These are phyloP conservation scores for Carabus problematicus DNA, from an alignment of 2,888 invertebrate genomes.

Conservation along the genomic window DNA sequence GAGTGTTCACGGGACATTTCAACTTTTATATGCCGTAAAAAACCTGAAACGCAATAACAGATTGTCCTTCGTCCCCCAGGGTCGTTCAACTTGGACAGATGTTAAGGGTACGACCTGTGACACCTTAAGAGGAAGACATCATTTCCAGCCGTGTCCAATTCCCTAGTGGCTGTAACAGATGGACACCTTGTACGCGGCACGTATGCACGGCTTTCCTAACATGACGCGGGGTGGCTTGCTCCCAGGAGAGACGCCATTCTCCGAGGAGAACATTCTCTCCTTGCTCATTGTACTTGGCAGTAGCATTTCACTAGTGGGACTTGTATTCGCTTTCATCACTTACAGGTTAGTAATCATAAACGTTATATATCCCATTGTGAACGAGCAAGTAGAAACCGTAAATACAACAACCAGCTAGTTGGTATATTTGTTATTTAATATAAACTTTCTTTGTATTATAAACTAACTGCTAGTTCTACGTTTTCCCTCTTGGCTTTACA, in stretches of 20 bases:
- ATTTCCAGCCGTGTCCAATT: conserved; percentile 8
- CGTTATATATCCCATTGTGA: no score
- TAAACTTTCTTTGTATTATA: no score
- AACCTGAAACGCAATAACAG: conserved; percentile 9
- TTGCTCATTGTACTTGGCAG: conserved; percentile 71
- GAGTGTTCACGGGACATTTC: background rate
- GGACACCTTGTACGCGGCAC: conserved; percentile 62
- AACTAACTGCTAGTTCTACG: no score
- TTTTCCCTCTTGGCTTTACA: no score
- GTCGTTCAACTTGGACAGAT: conserved; percentile 17
- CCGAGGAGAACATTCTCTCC: conserved; percentile 68
- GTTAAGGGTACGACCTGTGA: conserved; percentile 17
- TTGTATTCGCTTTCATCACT: conserved; percentile 74
- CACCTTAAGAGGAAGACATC: conserved; percentile 8
- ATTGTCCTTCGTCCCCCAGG: conserved; percentile 13
- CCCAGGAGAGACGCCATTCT: conserved; percentile 52
- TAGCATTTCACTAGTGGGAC: conserved; percentile 70
- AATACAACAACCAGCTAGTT: no score
- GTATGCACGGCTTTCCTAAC: conserved; percentile 61
- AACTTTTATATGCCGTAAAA: background rate
- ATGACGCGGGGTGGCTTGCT: conserved; percentile 49
- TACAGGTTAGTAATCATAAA: conserved; percentile 64
- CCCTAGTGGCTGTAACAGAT: conserved; percentile 48
- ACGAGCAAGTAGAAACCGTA: no score
- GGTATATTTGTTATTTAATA: no score